A percentile compares a stretch with the other conserved stretches of the same genome.
Conservation (phyloP, 2,888 invertebrate genomes). For the Polydrusus cervinus region DNA sequence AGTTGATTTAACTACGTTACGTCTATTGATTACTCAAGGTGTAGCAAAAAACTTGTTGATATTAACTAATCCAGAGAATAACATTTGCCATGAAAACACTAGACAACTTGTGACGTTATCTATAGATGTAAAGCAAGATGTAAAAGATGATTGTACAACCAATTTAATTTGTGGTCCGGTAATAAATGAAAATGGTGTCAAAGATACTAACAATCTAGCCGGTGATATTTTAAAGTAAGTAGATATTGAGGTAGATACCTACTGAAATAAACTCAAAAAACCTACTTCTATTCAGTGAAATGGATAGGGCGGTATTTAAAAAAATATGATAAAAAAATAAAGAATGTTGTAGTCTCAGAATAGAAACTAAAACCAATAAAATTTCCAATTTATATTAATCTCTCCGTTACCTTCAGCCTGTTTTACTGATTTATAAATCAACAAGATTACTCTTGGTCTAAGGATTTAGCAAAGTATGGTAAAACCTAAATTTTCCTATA, state of each 20-base stretch:
- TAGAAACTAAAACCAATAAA: no score
- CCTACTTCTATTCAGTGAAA: no score
- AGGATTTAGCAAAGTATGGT: no score
- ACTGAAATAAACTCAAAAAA: no score
- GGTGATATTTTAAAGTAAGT: slow-evolving; percentile 74
- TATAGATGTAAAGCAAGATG: slow-evolving; percentile 62
- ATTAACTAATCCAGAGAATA: slow-evolving; percentile 60
- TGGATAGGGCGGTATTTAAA: no score
- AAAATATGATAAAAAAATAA: no score
- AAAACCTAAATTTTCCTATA: no score
- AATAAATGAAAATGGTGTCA: slow-evolving; percentile 74
- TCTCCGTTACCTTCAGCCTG: no score
- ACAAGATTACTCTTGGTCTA: no score
- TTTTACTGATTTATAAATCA: no score
- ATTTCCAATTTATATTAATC: no score
- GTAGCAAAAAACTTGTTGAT: slow-evolving; percentile 68
- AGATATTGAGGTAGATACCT: slow-evolving; percentile 62
- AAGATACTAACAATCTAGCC: slow-evolving; percentile 72
- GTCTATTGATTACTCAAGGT: slow-evolving; percentile 68
- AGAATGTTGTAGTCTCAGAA: no score
- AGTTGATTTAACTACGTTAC: slow-evolving; percentile 66
- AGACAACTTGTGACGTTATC: slow-evolving; percentile 63
- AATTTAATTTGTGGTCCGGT: slow-evolving; percentile 76
- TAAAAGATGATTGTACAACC: slow-evolving; percentile 40
- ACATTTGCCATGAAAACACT: not conserved